A percentile compares a stretch with the other conserved stretches of the same genome.
These are phyloP conservation scores for Nephrotoma flavescens DNA, from an alignment of 2,888 invertebrate genomes.

Conservation along the genomic window DNA sequence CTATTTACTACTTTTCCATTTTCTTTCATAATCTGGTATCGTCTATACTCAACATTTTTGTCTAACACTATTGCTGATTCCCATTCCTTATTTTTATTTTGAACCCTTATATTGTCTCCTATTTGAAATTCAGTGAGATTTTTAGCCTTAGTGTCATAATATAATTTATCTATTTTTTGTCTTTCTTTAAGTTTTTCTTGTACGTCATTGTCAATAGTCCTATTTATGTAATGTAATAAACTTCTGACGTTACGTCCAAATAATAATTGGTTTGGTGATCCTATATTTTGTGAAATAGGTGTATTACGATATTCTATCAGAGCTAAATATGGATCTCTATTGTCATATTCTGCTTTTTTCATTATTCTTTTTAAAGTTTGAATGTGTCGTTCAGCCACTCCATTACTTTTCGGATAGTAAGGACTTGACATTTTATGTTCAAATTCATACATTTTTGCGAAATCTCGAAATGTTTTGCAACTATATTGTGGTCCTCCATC, in stretches of 20 bases:
- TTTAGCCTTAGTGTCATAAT: neutral
- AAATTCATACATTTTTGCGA: slow-evolving; percentile 12
- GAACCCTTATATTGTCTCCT: neutral
- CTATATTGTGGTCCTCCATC: slow-evolving; percentile 5
- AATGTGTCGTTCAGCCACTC: too few relatives aligned
- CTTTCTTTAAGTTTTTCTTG: neutral
- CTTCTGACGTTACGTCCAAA: too few relatives aligned
- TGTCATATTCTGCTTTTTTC: too few relatives aligned
- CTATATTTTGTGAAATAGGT: too few relatives aligned
- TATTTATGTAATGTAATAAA: neutral
- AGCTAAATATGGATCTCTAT: too few relatives aligned
- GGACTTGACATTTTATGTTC: slow-evolving; percentile 12
- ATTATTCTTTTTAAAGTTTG: too few relatives aligned
- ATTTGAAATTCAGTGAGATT: neutral
- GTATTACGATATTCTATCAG: too few relatives aligned
- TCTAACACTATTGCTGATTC: neutral
- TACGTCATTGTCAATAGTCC: neutral
- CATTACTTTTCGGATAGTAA: slow-evolving; percentile 11
- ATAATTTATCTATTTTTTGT: neutral
- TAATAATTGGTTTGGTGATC: too few relatives aligned
- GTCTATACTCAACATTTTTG: neutral
- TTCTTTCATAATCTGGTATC: neutral
- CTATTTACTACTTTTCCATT: neutral
- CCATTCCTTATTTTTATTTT: neutral
- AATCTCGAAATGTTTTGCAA: slow-evolving; percentile 10